A percentile compares a stretch with the other conserved stretches of the same genome.
These are phyloP conservation scores for Eueides isabella DNA, from an alignment of 1,140 invertebrate genomes.

Conservation along the genomic window DNA sequence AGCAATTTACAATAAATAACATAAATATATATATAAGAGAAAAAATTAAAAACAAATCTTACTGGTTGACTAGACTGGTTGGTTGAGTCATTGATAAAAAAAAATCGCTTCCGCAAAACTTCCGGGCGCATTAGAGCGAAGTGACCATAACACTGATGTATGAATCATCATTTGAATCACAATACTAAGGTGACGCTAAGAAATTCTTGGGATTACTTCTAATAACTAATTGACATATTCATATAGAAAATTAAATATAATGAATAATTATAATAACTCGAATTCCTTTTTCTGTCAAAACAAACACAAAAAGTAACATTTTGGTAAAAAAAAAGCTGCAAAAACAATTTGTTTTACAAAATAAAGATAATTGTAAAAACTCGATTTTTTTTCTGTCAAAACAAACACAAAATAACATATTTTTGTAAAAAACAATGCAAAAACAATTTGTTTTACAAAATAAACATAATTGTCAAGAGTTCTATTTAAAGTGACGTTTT, in stretches of 20 bases:
- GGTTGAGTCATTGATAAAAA: slow-evolving; percentile 48
- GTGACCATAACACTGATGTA: slow-evolving; percentile 32
- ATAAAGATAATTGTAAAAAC: neutral
- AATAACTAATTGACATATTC: neutral
- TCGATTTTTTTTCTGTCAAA: too few species aligned
- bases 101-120: slow-evolving; percentile 47
- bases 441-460: neutral
- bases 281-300: too few species aligned
- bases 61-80: slow-evolving; percentile 25
- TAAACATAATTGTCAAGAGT: neutral
- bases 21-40: slow-evolving; percentile 18
- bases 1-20: slow-evolving; percentile 21
- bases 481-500: neutral
- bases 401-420: too few species aligned
- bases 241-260: too few species aligned
- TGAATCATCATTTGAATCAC: slow-evolving; percentile 34
- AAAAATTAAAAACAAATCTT: slow-evolving; percentile 16
- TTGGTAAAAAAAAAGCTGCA: too few species aligned
- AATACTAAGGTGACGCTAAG: slow-evolving; percentile 2
- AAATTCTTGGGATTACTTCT: neutral
- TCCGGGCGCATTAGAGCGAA: slow-evolving; percentile 42
- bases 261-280: too few species aligned
- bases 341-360: neutral
- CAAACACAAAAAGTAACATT: too few species aligned
- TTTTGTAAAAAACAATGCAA: neutral